phyloP scores from a whole-genome alignment of 2,113 vertebrate genomes.

The Cebus imitator region DNA sequence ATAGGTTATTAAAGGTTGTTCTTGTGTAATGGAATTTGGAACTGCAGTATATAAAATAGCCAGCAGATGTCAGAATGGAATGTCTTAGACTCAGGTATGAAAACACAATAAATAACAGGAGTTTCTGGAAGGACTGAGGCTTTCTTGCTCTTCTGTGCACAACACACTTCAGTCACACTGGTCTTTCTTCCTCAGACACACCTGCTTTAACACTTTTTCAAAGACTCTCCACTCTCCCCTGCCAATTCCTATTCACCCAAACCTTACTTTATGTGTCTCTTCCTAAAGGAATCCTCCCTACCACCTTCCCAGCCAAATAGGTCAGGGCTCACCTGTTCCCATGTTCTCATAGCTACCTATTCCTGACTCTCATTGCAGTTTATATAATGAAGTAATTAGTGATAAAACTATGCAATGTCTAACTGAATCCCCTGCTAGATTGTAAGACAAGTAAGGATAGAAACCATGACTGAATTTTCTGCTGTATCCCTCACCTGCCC shows the following conservation, averaged over 20 bases:
- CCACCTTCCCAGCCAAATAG: background rate
- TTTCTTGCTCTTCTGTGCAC: background rate
- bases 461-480: background rate
- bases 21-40: background rate
- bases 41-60: background rate
- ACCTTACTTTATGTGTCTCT: background rate
- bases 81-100: background rate
- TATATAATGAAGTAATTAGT: background rate
- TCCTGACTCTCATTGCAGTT: background rate
- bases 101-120: background rate
- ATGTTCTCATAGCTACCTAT: background rate
- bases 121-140: background rate
- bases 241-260: background rate
- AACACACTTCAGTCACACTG: background rate
- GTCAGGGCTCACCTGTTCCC: background rate
- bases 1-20: background rate
- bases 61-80: conserved; percentile 58
- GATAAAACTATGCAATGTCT: background rate
- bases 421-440: background rate
- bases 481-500: background rate
- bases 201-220: background rate
- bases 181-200: background rate
- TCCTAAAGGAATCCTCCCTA: background rate
- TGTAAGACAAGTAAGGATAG: background rate
- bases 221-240: background rate